These are phyloP conservation scores for Rapana venosa DNA, from an alignment of 2,888 invertebrate species.

Conservation along the genomic window DNA sequence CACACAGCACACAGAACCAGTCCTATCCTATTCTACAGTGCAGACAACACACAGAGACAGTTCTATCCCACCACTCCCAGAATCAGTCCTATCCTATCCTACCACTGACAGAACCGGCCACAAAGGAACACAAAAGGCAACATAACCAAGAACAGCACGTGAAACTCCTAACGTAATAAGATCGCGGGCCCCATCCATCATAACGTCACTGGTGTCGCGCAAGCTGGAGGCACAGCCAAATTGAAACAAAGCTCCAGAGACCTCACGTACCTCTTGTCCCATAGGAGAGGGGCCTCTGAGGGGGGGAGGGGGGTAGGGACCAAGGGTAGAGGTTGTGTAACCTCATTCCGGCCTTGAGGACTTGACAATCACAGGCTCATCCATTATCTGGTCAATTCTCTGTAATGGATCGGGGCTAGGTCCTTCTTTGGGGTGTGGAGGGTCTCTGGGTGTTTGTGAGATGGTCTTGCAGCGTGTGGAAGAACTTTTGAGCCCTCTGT, in stretches of 20 bases:
- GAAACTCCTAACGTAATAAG: constrained; percentile 22
- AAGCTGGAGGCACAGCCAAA: not conserved
- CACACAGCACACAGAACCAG: too few species aligned
- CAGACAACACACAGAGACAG: too few species aligned
- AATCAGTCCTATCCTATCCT: too few species aligned
- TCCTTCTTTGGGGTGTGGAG: not conserved
- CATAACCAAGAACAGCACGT: constrained; percentile 8
- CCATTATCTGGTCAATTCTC: constrained; percentile 13
- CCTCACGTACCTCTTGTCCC: constrained; percentile 23
- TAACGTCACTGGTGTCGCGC: not conserved
- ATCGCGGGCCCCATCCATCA: constrained; percentile 22
- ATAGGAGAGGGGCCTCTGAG: not conserved
- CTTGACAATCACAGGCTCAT: not conserved
- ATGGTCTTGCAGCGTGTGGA: not conserved
- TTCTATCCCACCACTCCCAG: too few species aligned
- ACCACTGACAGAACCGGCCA: too few species aligned
- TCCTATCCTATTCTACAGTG: too few species aligned
- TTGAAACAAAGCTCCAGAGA: constrained; percentile 26
- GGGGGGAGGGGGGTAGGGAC: not conserved
- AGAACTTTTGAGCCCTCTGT: not conserved
- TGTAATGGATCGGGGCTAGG: not conserved
- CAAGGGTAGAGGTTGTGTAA: not conserved
- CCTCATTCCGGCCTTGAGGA: constrained; percentile 2
- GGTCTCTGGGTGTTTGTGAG: too few species aligned
- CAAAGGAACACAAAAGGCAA: too few species aligned